A percentile compares a stretch with the other conserved stretches of the same genome.
Conservation (phyloP, 2,113 vertebrate species). For the Microtus ochrogaster region DNA sequence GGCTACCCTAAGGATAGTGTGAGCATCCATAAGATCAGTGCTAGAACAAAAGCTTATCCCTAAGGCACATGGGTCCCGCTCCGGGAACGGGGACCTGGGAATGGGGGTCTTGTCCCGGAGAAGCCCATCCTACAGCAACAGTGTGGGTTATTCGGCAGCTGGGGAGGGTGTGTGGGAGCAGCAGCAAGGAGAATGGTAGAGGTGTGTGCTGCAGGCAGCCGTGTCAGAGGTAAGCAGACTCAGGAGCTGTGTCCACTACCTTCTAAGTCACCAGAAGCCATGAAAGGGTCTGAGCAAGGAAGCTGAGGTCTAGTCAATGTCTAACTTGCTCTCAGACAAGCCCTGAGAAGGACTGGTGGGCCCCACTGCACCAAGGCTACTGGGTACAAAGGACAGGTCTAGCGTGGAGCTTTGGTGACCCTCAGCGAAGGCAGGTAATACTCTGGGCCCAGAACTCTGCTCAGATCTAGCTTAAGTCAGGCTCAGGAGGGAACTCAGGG, state of each 20-base stretch:
- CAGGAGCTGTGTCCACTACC: not conserved
- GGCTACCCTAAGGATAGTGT: not conserved
- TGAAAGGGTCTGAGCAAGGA: not conserved
- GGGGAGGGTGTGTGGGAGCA: too few relatives aligned
- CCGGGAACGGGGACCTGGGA: not conserved
- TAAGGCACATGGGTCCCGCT: not conserved
- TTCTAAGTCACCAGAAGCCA: not conserved
- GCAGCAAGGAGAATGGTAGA: not conserved
- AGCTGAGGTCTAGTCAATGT: not conserved
- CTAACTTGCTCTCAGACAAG: not conserved
- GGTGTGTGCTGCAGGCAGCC: not conserved
- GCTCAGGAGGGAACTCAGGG: not conserved
- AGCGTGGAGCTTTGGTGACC: not conserved
- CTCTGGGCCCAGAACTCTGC: not conserved
- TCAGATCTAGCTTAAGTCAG: not conserved
- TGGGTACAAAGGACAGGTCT: not conserved
- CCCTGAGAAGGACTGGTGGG: not conserved
- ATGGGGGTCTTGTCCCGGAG: not conserved
- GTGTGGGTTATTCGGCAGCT: not conserved
- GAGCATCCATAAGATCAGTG: not conserved
- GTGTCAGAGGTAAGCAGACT: not conserved
- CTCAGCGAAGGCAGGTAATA: not conserved
- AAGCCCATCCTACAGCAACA: not conserved
- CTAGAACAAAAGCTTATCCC: too few relatives aligned
- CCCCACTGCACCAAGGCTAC: not conserved